These are phyloP conservation scores for Lagenorhynchus albirostris DNA, from an alignment of 2,113 vertebrate genomes.

Conservation along the genomic window DNA sequence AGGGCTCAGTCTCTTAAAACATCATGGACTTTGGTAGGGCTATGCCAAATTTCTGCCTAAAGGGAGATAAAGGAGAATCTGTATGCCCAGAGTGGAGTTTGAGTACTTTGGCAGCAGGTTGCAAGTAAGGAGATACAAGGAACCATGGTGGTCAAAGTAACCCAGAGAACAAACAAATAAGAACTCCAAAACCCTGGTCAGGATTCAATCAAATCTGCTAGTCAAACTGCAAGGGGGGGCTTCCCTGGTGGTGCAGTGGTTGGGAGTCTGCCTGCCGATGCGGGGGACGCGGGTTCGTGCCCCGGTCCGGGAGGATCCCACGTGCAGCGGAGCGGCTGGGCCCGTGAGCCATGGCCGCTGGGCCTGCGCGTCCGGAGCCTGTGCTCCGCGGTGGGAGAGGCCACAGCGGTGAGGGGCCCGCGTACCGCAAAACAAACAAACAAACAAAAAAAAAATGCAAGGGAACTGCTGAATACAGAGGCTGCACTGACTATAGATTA, in stretches of 20 bases:
- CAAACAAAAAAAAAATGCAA: not conserved
- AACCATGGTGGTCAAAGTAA: not conserved
- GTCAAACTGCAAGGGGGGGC: not conserved
- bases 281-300: no score
- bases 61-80: not conserved
- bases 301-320: no score
- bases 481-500: not conserved
- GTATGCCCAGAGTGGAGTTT: not conserved
- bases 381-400: no score
- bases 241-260: no score
- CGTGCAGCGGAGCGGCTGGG: no score
- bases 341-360: no score
- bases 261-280: no score
- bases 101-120: not conserved
- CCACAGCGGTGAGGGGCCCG: no score
- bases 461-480: not conserved
- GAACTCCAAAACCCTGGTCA: not conserved
- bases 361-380: no score
- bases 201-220: not conserved
- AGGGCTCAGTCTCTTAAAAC: not conserved
- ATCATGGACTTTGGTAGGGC: not conserved
- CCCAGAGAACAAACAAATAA: not conserved
- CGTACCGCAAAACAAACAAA: no score
- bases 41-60: conserved; percentile 1
- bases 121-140: not conserved